phyloP scores from a whole-genome alignment of 2,797 vertebrate genomes.

The Peromyscus eremicus region DNA sequence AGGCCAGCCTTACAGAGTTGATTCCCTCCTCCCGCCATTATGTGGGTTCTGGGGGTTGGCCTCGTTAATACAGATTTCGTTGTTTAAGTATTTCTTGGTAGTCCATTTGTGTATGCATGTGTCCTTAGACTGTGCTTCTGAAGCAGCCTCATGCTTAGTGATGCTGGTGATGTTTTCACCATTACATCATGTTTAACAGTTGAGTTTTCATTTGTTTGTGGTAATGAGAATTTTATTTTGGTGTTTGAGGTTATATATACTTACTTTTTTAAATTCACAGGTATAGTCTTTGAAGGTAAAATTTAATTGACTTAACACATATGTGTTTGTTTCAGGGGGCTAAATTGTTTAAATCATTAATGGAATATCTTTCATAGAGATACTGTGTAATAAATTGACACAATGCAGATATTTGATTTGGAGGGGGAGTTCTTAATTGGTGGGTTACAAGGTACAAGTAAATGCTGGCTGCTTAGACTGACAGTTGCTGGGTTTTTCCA shows the following conservation, averaged over 20 bases:
- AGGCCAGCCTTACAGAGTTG: neutral
- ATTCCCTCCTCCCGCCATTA: neutral
- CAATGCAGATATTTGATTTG: slow-evolving; percentile 43
- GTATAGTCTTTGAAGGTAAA: slow-evolving; percentile 54
- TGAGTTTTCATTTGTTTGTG: slow-evolving; percentile 56
- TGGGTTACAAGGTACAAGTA: neutral
- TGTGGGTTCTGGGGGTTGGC: too few species aligned
- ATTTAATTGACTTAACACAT: slow-evolving; percentile 54
- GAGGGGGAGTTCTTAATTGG: neutral
- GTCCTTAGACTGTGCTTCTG: neutral
- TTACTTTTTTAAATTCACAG: neutral
- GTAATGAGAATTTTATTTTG: slow-evolving; percentile 56
- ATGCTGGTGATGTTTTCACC: neutral
- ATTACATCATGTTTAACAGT: slow-evolving; percentile 10
- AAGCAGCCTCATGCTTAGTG: neutral
- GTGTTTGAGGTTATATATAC: slow-evolving; percentile 20
- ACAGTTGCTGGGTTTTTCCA: neutral
- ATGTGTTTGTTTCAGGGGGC: neutral
- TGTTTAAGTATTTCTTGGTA: slow-evolving; percentile 47
- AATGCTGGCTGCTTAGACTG: neutral
- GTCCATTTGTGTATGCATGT: neutral
- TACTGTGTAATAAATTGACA: neutral
- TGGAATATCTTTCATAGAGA: neutral
- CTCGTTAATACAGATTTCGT: neutral
- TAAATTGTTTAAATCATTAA: slow-evolving; percentile 54